Percentiles rank a stretch among this genome's conserved stretches.
Conservation (phyloP, 2,888 invertebrate genomes). For the Hylaea fasciaria region DNA sequence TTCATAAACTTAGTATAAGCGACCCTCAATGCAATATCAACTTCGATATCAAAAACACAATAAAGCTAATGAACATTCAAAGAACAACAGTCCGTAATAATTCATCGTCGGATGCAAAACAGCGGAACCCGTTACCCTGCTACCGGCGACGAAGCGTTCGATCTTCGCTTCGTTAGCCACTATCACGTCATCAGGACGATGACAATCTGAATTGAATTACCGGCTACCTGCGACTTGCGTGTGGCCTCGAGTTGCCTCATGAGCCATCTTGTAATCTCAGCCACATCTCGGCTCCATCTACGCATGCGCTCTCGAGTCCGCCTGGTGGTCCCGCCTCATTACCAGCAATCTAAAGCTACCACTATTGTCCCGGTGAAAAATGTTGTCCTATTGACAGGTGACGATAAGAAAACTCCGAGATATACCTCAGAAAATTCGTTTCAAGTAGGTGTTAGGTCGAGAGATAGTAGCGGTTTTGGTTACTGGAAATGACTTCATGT, state of each 20-base stretch:
- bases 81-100: slow-evolving; percentile 51
- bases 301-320: slow-evolving; percentile 74
- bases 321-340: slow-evolving; percentile 80
- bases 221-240: slow-evolving; percentile 80
- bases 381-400: slow-evolving; percentile 77
- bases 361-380: slow-evolving; percentile 80
- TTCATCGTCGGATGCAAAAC: slow-evolving; percentile 58
- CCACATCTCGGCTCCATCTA: slow-evolving; percentile 74
- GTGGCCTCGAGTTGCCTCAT: slow-evolving; percentile 78
- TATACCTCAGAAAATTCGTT: slow-evolving; percentile 36
- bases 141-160: slow-evolving; percentile 57
- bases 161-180: slow-evolving; percentile 75
- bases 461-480: neutral
- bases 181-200: slow-evolving; percentile 81
- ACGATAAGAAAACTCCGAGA: slow-evolving; percentile 69
- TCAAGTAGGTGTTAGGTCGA: neutral
- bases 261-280: slow-evolving; percentile 58
- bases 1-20: neutral
- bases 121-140: slow-evolving; percentile 65
- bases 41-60: slow-evolving; percentile 38
- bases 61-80: slow-evolving; percentile 46
- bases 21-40: slow-evolving; percentile 17
- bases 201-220: slow-evolving; percentile 84
- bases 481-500: neutral
- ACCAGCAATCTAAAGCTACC: slow-evolving; percentile 69